Percentiles rank a stretch among this genome's conserved stretches.
Evolutionary conservation across 2,888 invertebrate species (phyloP).

Genomic region (Drosophila lacicola): DNA sequence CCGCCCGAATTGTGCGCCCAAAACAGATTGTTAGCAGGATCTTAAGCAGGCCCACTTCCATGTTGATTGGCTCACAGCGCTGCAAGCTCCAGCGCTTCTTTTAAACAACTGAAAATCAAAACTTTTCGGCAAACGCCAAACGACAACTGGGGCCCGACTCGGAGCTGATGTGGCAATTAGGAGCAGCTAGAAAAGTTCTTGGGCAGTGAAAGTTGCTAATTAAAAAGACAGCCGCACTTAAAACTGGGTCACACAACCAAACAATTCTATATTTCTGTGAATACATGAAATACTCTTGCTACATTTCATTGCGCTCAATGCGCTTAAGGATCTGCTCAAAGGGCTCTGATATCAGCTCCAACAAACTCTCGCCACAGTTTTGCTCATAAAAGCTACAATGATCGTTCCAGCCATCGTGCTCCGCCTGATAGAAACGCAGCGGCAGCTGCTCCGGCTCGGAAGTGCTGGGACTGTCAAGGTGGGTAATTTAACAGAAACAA

Average conservation of each 20-base stretch:
- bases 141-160: slow-evolving; percentile 3
- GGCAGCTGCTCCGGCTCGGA: slow-evolving; percentile 79
- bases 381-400: slow-evolving; percentile 71
- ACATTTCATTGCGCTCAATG: slow-evolving; percentile 51
- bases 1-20: slow-evolving; percentile 4
- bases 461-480: slow-evolving; percentile 73
- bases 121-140: slow-evolving; percentile 2
- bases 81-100: background rate
- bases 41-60: slow-evolving; percentile 1
- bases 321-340: slow-evolving; percentile 70
- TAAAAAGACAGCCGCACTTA: slow-evolving; percentile 16
- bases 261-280: background rate
- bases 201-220: slow-evolving; percentile 69
- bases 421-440: slow-evolving; percentile 80
- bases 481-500: no score
- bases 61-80: background rate
- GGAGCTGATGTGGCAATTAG: slow-evolving; percentile 45
- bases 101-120: slow-evolving; percentile 30
- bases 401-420: slow-evolving; percentile 76
- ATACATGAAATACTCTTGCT: background rate
- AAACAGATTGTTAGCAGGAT: slow-evolving; percentile 8
- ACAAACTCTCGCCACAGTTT: slow-evolving; percentile 72
- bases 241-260: slow-evolving; percentile 30
- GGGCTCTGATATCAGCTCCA: slow-evolving; percentile 80
- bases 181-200: slow-evolving; percentile 31